Evolutionary conservation across 2,888 invertebrate species (phyloP), one percentile per base, ranked within the genome.

Genomic region (Caenorhabditis sp.): DNA sequence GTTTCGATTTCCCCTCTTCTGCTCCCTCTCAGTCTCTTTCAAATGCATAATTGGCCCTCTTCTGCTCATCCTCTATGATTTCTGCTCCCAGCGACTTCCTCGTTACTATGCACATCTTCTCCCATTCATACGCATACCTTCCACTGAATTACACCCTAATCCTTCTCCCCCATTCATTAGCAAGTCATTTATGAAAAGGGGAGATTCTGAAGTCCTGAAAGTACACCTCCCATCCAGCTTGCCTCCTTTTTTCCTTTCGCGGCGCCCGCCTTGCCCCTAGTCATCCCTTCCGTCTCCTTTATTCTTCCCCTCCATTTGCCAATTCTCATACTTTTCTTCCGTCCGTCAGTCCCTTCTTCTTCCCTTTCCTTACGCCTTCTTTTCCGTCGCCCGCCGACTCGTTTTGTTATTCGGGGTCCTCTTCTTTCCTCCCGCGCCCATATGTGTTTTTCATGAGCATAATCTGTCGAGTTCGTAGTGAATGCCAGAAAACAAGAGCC

Each of bases 241-340:
- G n/a, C 26, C 44, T 13, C 50, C 44, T 60, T 55, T 35, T 51
- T 68, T 70, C 47, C 67, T 67, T 60, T 40, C 53, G 58, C 40
- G 15, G 20, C 40, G 47, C 70, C 50, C 40, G n/a, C n/a, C n/a
- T n/a, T n/a, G n/a, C n/a, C n/a, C n/a, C 40, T 5, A 8, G 40
- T 47, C 20, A 35, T 24, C 37, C n/a, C 13, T 15, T 13, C 56
- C 58, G 18, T 44, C 32, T 15, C 51, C 44, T 67, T 56, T 47
- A 61, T 68, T 77, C 56, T 71, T 71, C 67, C 60, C 60, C 69
- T 64, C 74, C 44, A 56, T 74, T 68, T 80, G 64, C 69, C 69
- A 56, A 58, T 65, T 56, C 56, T 26, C 70, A 51, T 44, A 40
- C 65, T 76, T 51, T 60, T 56, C 47, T 58, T 22, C 26, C 64